Conservation (phyloP, 2,113 vertebrate species). For the Camelus bactrianus region DNA sequence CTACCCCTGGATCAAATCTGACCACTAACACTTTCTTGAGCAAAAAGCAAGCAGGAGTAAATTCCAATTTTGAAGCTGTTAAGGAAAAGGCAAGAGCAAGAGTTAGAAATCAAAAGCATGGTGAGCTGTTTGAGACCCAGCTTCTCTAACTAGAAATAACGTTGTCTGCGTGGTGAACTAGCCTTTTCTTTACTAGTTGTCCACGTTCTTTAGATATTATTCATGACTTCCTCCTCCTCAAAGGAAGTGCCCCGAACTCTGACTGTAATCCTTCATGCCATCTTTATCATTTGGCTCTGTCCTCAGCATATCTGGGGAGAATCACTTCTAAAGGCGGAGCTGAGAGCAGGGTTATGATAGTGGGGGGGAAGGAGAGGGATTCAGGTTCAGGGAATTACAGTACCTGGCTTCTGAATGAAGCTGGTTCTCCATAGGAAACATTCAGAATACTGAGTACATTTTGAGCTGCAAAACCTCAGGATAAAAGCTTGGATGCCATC, state of each 20-base stretch:
- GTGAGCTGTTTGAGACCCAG: not conserved
- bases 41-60: not conserved
- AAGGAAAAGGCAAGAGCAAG: not conserved
- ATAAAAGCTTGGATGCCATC: not conserved
- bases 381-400: not conserved
- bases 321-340: not conserved
- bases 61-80: not conserved
- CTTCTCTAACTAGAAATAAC: not conserved
- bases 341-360: not conserved
- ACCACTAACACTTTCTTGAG: not conserved
- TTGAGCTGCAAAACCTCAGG: not conserved
- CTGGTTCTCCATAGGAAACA: not conserved
- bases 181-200: not conserved
- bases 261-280: not conserved
- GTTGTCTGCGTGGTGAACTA: not conserved
- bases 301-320: not conserved
- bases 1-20: not conserved
- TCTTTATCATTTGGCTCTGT: not conserved
- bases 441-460: not conserved
- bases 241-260: conserved; percentile 5
- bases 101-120: not conserved
- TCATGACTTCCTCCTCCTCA: not conserved
- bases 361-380: not conserved
- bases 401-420: not conserved
- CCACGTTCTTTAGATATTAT: not conserved